Percentiles rank a stretch among this genome's conserved stretches.
phyloP scores from a whole-genome alignment of 2,888 invertebrate genomes.

The Zele albiditarsus region DNA sequence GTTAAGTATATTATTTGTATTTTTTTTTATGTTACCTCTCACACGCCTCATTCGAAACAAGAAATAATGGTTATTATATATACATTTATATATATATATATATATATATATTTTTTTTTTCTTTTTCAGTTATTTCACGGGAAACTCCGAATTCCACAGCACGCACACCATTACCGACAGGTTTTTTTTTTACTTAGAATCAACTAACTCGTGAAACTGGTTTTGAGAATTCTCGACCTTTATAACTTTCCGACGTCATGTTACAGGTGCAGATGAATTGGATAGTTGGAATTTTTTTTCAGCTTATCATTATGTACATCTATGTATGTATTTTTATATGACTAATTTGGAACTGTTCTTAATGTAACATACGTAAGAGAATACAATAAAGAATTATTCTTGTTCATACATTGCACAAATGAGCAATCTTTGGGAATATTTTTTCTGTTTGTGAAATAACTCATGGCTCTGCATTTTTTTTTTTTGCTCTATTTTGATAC shows the following conservation, averaged over 20 bases:
- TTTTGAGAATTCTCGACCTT: slow-evolving; percentile 41
- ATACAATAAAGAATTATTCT: no score
- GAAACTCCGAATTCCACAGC: slow-evolving; percentile 39
- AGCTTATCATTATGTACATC: not conserved
- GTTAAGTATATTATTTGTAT: no score
- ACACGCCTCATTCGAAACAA: not conserved
- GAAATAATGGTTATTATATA: not conserved
- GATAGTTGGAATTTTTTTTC: slow-evolving; percentile 9
- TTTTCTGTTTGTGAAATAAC: no score
- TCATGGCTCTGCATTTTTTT: no score
- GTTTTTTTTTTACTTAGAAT: slow-evolving; percentile 37
- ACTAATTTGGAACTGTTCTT: no score
- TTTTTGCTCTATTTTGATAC: no score
- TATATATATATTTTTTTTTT: no score
- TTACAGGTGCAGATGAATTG: slow-evolving; percentile 35
- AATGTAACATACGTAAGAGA: no score
- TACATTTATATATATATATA: not conserved
- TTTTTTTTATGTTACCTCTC: not conserved
- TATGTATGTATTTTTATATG: no score
- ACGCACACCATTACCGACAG: slow-evolving; percentile 24
- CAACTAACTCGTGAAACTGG: slow-evolving; percentile 35
- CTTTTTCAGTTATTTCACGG: slow-evolving; percentile 18
- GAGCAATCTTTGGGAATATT: no score
- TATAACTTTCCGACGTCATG: slow-evolving; percentile 35
- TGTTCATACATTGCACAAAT: no score